Conservation (phyloP, 2,113 vertebrate genomes). For the Eretmochelys imbricata region DNA sequence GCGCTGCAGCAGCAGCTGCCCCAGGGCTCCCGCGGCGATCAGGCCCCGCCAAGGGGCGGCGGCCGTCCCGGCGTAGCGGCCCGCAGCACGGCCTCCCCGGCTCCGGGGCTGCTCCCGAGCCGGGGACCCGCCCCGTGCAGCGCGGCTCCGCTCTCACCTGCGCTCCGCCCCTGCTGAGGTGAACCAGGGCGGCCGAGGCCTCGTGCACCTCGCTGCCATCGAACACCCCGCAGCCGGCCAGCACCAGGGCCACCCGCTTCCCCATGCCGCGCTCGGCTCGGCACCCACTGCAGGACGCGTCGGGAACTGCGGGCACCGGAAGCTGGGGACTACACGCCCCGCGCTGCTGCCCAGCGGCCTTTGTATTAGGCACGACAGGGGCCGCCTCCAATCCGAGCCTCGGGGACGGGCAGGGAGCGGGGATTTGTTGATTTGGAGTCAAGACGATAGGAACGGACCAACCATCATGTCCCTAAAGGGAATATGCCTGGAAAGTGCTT, state of each 20-base stretch:
- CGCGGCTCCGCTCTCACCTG: conserved; percentile 60
- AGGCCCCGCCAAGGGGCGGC: not conserved
- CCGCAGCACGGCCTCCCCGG: accelerated
- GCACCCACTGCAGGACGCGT: not conserved
- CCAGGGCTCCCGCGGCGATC: not conserved
- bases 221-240: conserved; percentile 84
- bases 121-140: accelerated
- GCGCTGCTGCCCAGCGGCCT: not conserved
- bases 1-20: not conserved
- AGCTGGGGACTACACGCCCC: not conserved
- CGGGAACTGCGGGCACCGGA: not conserved
- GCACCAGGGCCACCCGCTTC: conserved; percentile 81
- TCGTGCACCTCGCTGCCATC: conserved; percentile 82
- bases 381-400: no score
- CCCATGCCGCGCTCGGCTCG: not conserved
- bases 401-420: no score
- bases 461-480: not conserved
- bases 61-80: not conserved
- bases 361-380: not conserved
- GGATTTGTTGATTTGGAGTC: not conserved
- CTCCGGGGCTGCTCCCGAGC: not conserved
- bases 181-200: conserved; percentile 80
- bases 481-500: not conserved
- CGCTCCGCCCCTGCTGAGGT: conserved; percentile 79
- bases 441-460: not conserved